These are phyloP conservation scores for Camponotus vicinus DNA, from an alignment of 1,140 invertebrate genomes.

Conservation along the genomic window DNA sequence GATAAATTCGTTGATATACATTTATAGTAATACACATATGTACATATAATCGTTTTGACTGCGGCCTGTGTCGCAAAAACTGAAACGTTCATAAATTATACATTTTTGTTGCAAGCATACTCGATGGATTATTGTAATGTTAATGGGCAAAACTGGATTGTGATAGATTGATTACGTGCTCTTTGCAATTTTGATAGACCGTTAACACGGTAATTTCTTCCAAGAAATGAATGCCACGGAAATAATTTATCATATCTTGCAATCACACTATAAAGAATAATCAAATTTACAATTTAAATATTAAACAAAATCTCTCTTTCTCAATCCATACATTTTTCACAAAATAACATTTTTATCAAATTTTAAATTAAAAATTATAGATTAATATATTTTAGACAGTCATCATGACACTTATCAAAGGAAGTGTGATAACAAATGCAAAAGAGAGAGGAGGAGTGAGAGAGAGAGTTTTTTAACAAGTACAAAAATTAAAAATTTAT, in stretches of 20 bases:
- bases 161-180: constrained; percentile 23
- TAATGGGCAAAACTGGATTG: constrained; percentile 21
- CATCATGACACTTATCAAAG: background rate
- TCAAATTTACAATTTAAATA: constrained; percentile 32
- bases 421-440: background rate
- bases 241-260: constrained; percentile 22
- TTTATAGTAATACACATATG: background rate
- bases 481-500: constrained; percentile 3
- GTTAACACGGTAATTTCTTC: constrained; percentile 29
- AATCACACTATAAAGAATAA: constrained; percentile 26
- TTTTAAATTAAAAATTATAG: too few relatives aligned
- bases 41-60: background rate
- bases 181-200: constrained; percentile 15
- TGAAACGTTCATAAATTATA: constrained; percentile 48
- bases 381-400: background rate
- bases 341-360: background rate
- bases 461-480: background rate
- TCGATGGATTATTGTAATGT: constrained; percentile 39
- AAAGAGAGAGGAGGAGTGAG: background rate
- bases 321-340: constrained; percentile 18
- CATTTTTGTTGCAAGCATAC: background rate
- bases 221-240: constrained; percentile 4
- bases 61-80: background rate
- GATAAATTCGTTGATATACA: constrained; percentile 52
- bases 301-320: background rate